Percentiles rank a stretch among this genome's conserved stretches.
Evolutionary conservation across 2,888 invertebrate genomes (phyloP).

Genomic region (Molanna angustata): DNA sequence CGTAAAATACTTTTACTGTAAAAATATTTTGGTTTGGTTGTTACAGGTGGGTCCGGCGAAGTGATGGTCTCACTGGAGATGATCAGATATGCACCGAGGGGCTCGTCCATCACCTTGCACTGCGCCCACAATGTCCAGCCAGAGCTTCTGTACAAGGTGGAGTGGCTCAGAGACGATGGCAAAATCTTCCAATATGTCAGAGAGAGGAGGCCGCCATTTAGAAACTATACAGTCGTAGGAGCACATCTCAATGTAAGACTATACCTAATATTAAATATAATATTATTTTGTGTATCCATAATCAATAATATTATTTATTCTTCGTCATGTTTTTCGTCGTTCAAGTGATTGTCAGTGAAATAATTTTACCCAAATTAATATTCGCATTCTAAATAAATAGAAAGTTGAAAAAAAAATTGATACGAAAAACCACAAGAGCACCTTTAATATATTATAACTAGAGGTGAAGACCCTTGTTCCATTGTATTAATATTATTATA

Average conservation of each 20-base stretch:
- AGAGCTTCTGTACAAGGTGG: constrained; percentile 74
- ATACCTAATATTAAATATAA: neutral
- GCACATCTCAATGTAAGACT: constrained; percentile 72
- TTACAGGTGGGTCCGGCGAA: constrained; percentile 50
- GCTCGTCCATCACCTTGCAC: constrained; percentile 66
- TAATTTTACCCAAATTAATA: too few species aligned
- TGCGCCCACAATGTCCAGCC: constrained; percentile 75
- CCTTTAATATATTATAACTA: too few species aligned
- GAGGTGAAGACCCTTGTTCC: too few species aligned
- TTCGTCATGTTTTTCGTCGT: too few species aligned
- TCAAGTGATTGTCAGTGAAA: too few species aligned
- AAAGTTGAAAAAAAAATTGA: too few species aligned
- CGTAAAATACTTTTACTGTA: neutral
- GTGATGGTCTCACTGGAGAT: constrained; percentile 63
- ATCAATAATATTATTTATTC: too few species aligned
- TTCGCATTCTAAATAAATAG: too few species aligned
- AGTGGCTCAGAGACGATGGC: constrained; percentile 51
- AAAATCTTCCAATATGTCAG: constrained; percentile 79
- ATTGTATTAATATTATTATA: too few species aligned
- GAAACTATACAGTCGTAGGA: constrained; percentile 62
- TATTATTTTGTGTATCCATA: too few species aligned
- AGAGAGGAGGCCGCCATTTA: constrained; percentile 71
- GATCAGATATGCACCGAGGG: constrained; percentile 72
- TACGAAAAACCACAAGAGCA: too few species aligned
- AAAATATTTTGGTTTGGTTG: constrained; percentile 2